Base-by-base conservation (phyloP, 2,113 vertebrate genomes). In the Ondatra zibethicus region DNA sequence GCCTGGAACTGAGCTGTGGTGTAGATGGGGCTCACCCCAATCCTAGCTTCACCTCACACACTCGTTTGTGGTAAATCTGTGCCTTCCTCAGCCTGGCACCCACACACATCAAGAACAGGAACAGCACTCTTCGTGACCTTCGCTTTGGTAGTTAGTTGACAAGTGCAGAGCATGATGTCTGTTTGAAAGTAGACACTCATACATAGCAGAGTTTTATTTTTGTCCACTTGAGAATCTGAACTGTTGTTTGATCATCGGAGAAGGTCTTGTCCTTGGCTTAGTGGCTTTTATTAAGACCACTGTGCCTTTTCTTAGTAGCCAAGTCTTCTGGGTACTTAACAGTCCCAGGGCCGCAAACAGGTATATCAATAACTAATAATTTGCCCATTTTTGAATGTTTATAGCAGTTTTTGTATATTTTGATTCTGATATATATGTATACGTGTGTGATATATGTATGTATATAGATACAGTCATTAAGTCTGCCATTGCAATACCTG, bases 221-320 rank as follows among this genome's bases (percentile, higher is more conserved):
- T 75, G 50, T 50, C 68, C 93, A 31, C 84, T n/a, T 93, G 52
- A 95, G 90, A 61, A 52, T 85, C 7, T 75, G 4, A 86, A 33
- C 36, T 94, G 61, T 29, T 87, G 39, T 52, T 89, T 82, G 73
- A 89, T 55, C 52, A 92, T 93, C 33, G 89, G 84, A 93, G 78
- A 92, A 91, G 33, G 10, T 88, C 36, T 39, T 61, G 3, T 91
- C 58, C 42, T 33, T 76, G 81, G 23, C 8, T 3, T 1, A 0
- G 42, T 47, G 29, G 65, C 66, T 88, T 7, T 77, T 63, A 55
- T 42, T 77, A 0, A 65, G 86, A 88, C 45, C 7, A 58, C 10
- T 63, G 8, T 76, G 85, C 42, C 63, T 95, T 42, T 65, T 17
- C 47, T 88, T 23, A 19, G 52, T 31, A 93, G 42, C 39, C 42